Percentiles rank a stretch among this genome's conserved stretches.
phyloP scores from a whole-genome alignment of 2,888 invertebrate genomes.

The Chydorus sphaericus region DNA sequence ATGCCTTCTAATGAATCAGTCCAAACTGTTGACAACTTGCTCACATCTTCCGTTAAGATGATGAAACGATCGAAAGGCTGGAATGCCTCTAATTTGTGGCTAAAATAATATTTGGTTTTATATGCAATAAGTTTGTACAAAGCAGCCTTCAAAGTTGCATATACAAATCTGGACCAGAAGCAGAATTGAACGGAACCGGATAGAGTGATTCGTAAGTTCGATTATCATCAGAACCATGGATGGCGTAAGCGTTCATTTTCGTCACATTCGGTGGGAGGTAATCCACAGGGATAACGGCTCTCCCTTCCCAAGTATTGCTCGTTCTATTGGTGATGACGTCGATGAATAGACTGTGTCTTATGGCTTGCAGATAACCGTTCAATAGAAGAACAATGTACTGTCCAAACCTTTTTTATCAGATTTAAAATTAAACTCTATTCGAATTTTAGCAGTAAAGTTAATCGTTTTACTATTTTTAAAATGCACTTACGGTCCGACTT shows the following conservation, averaged over 20 bases:
- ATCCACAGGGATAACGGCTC: slow-evolving; percentile 30
- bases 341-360: slow-evolving; percentile 29
- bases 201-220: slow-evolving; percentile 33
- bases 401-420: slow-evolving; percentile 29
- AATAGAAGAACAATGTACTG: slow-evolving; percentile 31
- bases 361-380: slow-evolving; percentile 30
- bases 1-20: background rate
- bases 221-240: slow-evolving; percentile 31
- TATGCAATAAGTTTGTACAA: background rate
- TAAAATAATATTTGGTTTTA: background rate
- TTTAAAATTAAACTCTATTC: background rate
- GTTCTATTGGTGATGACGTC: slow-evolving; percentile 23
- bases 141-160: background rate
- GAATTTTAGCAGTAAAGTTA: background rate
- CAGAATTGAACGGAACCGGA: slow-evolving; percentile 29
- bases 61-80: background rate
- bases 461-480: too few species aligned
- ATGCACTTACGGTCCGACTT: slow-evolving; percentile 30
- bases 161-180: slow-evolving; percentile 31
- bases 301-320: slow-evolving; percentile 29
- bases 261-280: slow-evolving; percentile 33
- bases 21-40: background rate
- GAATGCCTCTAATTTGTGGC: background rate
- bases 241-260: slow-evolving; percentile 37
- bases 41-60: background rate